Evolutionary conservation across 92 coral and sea anemone genomes (phyloP).

Genomic region (Parazoanthus darwini): DNA sequence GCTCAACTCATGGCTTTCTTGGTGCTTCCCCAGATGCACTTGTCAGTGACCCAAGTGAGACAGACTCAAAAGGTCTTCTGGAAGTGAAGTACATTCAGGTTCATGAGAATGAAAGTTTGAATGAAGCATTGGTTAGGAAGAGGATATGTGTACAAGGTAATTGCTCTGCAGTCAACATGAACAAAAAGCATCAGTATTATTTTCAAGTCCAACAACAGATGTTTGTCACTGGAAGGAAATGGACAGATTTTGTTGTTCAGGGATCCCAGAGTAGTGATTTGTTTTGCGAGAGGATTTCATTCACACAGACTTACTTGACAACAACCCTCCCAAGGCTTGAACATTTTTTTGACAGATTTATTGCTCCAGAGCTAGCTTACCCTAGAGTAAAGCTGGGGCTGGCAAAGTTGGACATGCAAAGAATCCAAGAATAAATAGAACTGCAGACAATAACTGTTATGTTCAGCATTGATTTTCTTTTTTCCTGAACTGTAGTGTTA

Average conservation of each 20-base stretch:
- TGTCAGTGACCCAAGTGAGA: slow-evolving; percentile 21
- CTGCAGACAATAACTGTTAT: too few species aligned
- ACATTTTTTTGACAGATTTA: slow-evolving; percentile 49
- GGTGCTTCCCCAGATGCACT: slow-evolving; percentile 40
- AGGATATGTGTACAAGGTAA: not conserved
- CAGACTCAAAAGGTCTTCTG: slow-evolving; percentile 16
- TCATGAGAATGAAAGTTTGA: slow-evolving; percentile 24
- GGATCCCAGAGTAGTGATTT: not conserved
- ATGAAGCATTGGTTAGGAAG: slow-evolving; percentile 18
- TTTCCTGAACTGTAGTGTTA: too few species aligned
- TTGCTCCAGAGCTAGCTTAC: slow-evolving; percentile 56
- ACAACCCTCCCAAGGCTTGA: slow-evolving; percentile 43
- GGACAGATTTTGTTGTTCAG: too few species aligned
- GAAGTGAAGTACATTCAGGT: slow-evolving; percentile 33
- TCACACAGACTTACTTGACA: slow-evolving; percentile 45
- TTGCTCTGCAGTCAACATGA: not conserved
- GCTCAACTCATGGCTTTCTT: slow-evolving; percentile 30
- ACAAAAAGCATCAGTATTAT: slow-evolving; percentile 22
- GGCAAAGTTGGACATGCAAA: too few species aligned
- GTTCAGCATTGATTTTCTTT: too few species aligned
- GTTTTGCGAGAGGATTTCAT: slow-evolving; percentile 54
- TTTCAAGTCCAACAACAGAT: slow-evolving; percentile 29
- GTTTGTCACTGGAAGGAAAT: too few species aligned
- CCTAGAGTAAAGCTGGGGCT: too few species aligned
- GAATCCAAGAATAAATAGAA: too few species aligned